phyloP scores from a whole-genome alignment of 2,113 vertebrate genomes.

The Stercorarius parasiticus region DNA sequence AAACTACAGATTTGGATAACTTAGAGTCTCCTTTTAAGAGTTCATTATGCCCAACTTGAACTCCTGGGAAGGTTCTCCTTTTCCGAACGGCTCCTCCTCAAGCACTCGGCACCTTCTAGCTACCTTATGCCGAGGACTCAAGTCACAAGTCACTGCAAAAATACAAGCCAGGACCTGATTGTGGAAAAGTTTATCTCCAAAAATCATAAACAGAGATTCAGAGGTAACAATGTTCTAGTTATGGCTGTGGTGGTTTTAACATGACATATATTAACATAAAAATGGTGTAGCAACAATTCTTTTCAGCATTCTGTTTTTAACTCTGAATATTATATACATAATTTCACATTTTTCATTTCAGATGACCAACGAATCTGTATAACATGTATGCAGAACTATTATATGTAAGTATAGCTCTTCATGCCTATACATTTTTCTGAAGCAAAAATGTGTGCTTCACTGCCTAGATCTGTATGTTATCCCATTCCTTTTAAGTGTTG shows the following conservation, averaged over 20 bases:
- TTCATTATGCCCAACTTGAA: not conserved
- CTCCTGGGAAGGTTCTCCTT: not conserved
- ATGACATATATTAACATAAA: not conserved
- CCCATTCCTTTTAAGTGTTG: not conserved
- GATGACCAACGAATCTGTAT: constrained; percentile 87
- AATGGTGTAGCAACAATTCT: not conserved
- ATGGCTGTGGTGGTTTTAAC: not conserved
- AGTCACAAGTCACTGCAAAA: not conserved
- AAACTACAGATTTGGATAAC: not conserved
- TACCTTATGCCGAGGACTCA: not conserved
- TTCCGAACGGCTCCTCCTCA: not conserved
- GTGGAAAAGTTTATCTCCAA: not conserved
- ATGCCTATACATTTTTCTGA: not conserved
- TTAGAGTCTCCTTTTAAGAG: not conserved
- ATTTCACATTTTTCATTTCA: constrained; percentile 68
- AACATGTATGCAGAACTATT: constrained; percentile 83
- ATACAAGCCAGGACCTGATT: not conserved
- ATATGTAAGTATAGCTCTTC: constrained; percentile 83
- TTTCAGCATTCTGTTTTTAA: not conserved
- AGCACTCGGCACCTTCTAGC: not conserved
- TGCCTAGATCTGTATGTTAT: not conserved
- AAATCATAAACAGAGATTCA: not conserved
- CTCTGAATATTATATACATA: not conserved
- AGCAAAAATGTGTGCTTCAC: not conserved
- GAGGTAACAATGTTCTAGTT: not conserved